Evolutionary conservation across 2,113 vertebrate genomes (phyloP), one percentile per base, ranked within the genome.

Genomic region (Cygnus atratus): DNA sequence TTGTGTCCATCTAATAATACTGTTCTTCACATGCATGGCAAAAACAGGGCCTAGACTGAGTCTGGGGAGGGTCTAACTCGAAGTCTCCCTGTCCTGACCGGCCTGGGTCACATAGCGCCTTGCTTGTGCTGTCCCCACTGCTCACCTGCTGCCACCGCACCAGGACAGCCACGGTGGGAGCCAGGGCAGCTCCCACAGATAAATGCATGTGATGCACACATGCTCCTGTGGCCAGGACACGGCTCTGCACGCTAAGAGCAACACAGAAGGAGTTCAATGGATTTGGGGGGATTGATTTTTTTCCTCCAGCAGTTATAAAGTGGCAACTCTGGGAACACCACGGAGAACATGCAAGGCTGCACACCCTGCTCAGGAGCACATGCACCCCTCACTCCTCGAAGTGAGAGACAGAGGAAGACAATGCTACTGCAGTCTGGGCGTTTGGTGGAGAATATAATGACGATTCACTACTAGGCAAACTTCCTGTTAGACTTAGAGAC

Each of bases 211-310:
- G 73, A 39, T 6, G 13, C 3, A 55, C 7, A 1, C 52, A 4
- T 3, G 58, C 55, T 68, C 65, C n/a, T 5, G 33, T 17, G 44
- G 6, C 18, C 6, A 1, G 33, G 44, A 58, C 48, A 16, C 50
- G 2, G 11, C 2, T 3, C 35, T 6, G 1, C 3, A 3, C 43
- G 24, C 15, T 29, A 31, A 26, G 4, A 18, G 33, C 8, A 3
- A 6, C 0, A 2, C 31, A 4, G n/a, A 35, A 33, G n/a, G 22
- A 2, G 0, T 1, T 2, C 3, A 5, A 65, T 18, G 31, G 58
- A 41, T 62, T 20, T 1, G 10, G 55, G 63, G 33, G 11, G 26
- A 65, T 13, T 65, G 62, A 48, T 33, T 3, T 65, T 14, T n/a
- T 21, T 20, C 28, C 85, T 83, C 33, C 67, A 54, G 50, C 20